phyloP scores from a whole-genome alignment of 2,797 vertebrate genomes.

The Syncerus caffer region DNA sequence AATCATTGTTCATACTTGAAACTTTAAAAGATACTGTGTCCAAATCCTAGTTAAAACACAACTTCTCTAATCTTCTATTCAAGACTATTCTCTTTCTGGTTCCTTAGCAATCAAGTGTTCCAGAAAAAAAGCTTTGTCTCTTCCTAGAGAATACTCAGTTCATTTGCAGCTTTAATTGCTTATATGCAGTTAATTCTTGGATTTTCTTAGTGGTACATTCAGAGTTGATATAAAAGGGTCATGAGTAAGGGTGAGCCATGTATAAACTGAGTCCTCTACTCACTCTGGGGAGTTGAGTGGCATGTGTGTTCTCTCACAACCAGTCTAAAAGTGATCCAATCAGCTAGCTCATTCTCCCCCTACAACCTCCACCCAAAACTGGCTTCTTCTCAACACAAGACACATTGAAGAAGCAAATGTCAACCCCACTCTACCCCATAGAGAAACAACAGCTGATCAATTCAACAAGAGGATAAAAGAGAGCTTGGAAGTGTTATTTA shows the following conservation, averaged over 20 bases:
- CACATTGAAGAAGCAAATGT: neutral
- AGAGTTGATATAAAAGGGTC: neutral
- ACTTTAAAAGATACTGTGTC: neutral
- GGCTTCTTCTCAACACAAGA: neutral
- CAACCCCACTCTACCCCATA: neutral
- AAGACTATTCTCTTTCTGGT: neutral
- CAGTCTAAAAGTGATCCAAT: neutral
- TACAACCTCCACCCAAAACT: neutral
- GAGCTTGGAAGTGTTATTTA: neutral
- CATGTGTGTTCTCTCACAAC: neutral
- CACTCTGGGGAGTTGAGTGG: neutral
- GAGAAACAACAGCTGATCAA: neutral
- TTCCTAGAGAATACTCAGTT: neutral
- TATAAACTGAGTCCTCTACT: neutral
- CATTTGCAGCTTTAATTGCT: neutral
- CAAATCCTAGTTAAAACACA: constrained; percentile 8
- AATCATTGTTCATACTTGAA: neutral
- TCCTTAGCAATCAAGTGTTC: neutral
- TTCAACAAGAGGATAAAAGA: neutral
- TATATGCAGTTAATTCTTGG: neutral
- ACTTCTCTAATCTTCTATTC: neutral
- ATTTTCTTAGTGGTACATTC: neutral
- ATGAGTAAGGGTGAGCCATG: neutral
- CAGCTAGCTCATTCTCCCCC: neutral
- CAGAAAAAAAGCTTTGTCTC: neutral